These are phyloP conservation scores for Aproaerema taeniolella DNA, from an alignment of 2,888 invertebrate species.

Conservation along the genomic window DNA sequence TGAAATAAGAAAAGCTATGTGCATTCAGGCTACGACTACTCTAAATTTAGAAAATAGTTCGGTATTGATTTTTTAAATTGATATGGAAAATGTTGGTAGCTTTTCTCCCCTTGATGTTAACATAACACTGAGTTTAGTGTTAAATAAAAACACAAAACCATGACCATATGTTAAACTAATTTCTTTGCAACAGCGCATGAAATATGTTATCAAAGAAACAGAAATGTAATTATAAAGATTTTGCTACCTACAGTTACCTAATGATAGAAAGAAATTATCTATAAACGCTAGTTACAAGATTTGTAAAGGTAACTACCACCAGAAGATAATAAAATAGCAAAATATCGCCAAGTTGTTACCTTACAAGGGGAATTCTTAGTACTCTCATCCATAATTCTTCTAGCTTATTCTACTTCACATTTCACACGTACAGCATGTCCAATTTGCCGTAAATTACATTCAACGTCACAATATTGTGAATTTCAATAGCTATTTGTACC, in stretches of 20 bases:
- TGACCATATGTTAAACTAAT: no score
- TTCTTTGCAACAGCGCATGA: background rate
- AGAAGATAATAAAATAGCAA: conserved; percentile 36
- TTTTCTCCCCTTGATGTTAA: background rate
- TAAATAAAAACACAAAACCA: no score
- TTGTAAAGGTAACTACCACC: no score
- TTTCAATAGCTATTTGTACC: conserved; percentile 62
- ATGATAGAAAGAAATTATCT: no score
- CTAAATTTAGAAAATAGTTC: no score
- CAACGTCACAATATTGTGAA: conserved; percentile 62
- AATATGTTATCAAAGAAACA: no score
- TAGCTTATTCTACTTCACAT: conserved; percentile 56
- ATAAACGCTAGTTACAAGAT: no score
- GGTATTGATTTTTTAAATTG: background rate
- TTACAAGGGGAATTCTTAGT: conserved; percentile 70
- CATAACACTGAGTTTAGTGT: no score
- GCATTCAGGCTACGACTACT: conserved; percentile 15
- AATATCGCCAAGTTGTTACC: conserved; percentile 60
- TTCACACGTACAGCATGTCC: conserved; percentile 55
- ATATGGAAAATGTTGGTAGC: no score
- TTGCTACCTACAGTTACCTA: conserved; percentile 4
- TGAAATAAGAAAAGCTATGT: conserved; percentile 34
- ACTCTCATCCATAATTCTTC: conserved; percentile 68
- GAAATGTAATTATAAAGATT: background rate
- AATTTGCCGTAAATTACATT: conserved; percentile 42